Evolutionary conservation across 2,113 vertebrate genomes (phyloP), one percentile per base, ranked within the genome.

Genomic region (Aegypius monachus): DNA sequence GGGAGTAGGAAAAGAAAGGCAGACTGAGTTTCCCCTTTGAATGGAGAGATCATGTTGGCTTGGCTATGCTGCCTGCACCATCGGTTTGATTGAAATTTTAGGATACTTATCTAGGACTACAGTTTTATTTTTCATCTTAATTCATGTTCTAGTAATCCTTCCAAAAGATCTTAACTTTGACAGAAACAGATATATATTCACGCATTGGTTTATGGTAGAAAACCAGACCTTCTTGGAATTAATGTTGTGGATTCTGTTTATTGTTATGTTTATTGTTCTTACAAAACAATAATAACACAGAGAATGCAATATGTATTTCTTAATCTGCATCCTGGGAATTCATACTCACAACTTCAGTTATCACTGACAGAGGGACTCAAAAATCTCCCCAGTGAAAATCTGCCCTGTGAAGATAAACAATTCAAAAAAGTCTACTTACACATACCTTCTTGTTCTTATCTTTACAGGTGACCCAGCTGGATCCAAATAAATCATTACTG

Each of bases 381-480:
- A 86, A 75, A 52, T 47, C 40, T 38, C 34, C 48, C 31, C 22
- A 8, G 16, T 63, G 27, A 56, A 79, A 82, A 45, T 62, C 36
- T 86, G 34, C 29, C 27, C 36, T 25, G 53, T 56, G 47, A 95
- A 95, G 56, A 47, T 79, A 50, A 81, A 77, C n/a, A 38, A 27
- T 73, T 86, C 47, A 50, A 38, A 75, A 20, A 75, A 72, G 21
- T 47, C 80, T 74, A 3, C 61, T 94, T 73, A 92, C 48, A 53
- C 25, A 0, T 63, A 11, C n/a, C 26, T 84, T 67, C 93, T 91
- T 86, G 47, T 86, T 90, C 90, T 29, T 96, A 21, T 97, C 67
- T 95, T 97, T 95, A 66, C 98, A 99, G 99, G 99, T 99, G 97
- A 99, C 99, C 90, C 99, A 99, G 98, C 88, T 99, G 98, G 99